Evolutionary conservation across 2,113 vertebrate genomes (phyloP).

Genomic region (Erinaceus europaeus): DNA sequence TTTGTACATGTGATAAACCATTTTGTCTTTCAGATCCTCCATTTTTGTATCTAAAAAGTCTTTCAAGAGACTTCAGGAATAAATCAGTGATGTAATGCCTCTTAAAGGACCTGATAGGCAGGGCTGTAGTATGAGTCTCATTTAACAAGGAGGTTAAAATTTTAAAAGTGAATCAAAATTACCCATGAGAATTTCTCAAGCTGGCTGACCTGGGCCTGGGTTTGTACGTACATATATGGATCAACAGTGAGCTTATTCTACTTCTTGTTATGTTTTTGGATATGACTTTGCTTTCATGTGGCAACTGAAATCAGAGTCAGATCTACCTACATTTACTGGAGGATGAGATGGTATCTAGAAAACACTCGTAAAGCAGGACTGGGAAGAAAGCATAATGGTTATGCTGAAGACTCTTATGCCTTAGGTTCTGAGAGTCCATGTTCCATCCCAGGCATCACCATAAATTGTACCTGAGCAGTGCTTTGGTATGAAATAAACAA

Average conservation of each 20-base stretch:
- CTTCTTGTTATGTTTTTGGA: not conserved
- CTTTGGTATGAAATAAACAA: too few relatives aligned
- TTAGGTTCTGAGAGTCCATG: too few relatives aligned
- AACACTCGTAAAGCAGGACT: not conserved
- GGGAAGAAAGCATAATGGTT: too few relatives aligned
- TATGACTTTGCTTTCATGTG: not conserved
- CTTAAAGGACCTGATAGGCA: not conserved
- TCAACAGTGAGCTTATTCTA: not conserved
- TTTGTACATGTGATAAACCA: not conserved
- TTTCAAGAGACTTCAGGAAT: not conserved
- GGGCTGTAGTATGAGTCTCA: not conserved
- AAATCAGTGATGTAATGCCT: not conserved
- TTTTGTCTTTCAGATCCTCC: not conserved
- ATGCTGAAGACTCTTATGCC: too few relatives aligned
- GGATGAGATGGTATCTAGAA: not conserved
- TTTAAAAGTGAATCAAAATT: not conserved
- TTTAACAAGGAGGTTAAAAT: not conserved
- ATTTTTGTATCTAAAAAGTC: constrained; percentile 29
- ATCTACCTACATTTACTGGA: not conserved
- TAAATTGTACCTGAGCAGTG: too few relatives aligned
- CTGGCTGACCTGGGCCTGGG: not conserved
- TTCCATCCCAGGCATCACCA: too few relatives aligned
- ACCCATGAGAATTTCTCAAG: not conserved
- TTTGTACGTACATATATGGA: not conserved
- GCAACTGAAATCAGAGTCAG: not conserved